phyloP scores from a whole-genome alignment of 2,113 vertebrate species.

The Amazona guildingii region DNA sequence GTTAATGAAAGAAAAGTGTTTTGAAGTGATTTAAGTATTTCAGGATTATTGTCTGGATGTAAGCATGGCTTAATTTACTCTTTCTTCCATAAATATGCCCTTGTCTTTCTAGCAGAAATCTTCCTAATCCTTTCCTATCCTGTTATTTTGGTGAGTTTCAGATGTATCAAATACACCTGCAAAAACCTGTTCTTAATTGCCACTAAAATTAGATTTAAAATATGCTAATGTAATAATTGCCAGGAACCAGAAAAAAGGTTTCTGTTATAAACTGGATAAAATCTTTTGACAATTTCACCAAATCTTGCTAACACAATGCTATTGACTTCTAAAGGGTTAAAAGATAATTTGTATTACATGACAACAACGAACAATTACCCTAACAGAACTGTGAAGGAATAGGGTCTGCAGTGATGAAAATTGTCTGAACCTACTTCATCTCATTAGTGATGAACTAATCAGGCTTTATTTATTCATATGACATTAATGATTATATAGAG shows the following conservation, averaged over 20 bases:
- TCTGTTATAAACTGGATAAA: not conserved
- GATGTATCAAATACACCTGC: not conserved
- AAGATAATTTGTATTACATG: not conserved
- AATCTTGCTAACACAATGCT: not conserved
- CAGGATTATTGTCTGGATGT: not conserved
- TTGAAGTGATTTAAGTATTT: constrained; percentile 39
- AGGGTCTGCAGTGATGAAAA: not conserved
- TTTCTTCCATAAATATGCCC: not conserved
- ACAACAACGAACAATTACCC: not conserved
- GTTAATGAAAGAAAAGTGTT: constrained; percentile 14
- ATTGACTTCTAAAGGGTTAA: not conserved
- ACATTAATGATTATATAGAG: constrained; percentile 31
- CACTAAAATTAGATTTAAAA: not conserved
- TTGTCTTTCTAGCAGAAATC: not conserved
- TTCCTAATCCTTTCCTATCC: not conserved
- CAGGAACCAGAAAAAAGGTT: not conserved
- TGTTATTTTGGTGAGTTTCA: not conserved
- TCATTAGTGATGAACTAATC: constrained; percentile 49
- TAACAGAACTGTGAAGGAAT: not conserved
- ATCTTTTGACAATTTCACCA: not conserved
- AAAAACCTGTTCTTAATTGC: not conserved
- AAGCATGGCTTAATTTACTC: not conserved
- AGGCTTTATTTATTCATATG: constrained; percentile 56
- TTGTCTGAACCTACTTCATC: not conserved
- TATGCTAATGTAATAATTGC: not conserved